Evolutionary conservation across 2,113 vertebrate species (phyloP).

Genomic region (Delphinapterus leucas): DNA sequence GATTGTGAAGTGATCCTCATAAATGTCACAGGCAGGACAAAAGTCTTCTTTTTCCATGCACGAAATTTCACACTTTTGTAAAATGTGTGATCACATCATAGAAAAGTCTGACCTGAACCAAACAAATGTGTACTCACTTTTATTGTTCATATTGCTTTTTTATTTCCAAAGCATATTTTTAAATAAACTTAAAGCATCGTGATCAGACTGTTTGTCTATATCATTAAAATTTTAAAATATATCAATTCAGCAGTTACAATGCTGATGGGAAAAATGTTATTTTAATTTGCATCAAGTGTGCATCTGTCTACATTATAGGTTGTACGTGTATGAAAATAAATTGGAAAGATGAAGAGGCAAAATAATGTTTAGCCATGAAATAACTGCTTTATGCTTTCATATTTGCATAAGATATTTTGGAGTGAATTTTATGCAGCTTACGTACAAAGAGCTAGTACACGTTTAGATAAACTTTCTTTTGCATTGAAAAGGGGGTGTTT

Average conservation of each 20-base stretch:
- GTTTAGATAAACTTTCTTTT: slow-evolving; percentile 21
- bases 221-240: not conserved
- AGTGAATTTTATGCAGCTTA: slow-evolving; percentile 63
- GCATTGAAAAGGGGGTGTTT: slow-evolving; percentile 1
- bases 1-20: slow-evolving; percentile 46
- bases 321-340: not conserved
- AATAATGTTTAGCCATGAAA: not conserved
- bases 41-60: not conserved
- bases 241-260: not conserved
- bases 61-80: slow-evolving; percentile 57
- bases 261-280: not conserved
- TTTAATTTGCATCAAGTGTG: slow-evolving; percentile 41
- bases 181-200: slow-evolving; percentile 21
- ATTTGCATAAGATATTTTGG: slow-evolving; percentile 66
- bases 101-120: slow-evolving; percentile 46
- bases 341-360: slow-evolving; percentile 4
- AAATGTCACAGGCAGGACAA: slow-evolving; percentile 53
- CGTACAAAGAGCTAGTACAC: not conserved
- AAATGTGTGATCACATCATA: slow-evolving; percentile 68
- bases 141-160: slow-evolving; percentile 27
- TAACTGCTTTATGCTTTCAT: slow-evolving; percentile 30
- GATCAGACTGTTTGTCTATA: not conserved
- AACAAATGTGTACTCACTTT: slow-evolving; percentile 55
- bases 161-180: slow-evolving; percentile 52
- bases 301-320: slow-evolving; percentile 39